Evolutionary conservation across 2,888 invertebrate species (phyloP), one percentile per base, ranked within the genome.

Genomic region (Entomobrya multifasciata): DNA sequence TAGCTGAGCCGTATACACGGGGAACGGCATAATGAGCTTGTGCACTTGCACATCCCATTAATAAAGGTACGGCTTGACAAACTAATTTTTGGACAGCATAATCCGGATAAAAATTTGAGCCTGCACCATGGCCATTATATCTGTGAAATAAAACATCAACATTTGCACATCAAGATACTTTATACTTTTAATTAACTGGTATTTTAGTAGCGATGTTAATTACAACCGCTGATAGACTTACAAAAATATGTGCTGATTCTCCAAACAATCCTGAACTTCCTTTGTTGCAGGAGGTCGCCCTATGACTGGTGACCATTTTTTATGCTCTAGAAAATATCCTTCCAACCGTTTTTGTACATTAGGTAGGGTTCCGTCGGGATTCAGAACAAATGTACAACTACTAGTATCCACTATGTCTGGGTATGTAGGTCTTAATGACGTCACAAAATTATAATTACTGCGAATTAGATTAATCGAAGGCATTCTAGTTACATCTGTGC

Each of bases 61-160:
- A 93, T 84, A 96, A 91, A 25, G 94, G 94, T 15, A 94, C 93
- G 0, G 95, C 94, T 27, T 93, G 92, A 1, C 94, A 94, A 0
- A 93, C 92, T 22, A 93, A 92, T 57, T 93, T 93, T 92, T 94
- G 94, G 67, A 95, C 93, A 88, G 92, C 93, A 91, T 94, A 93
- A 27, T 93, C 93, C 22, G 93, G 93, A 47, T 95, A 93, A 91
- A 95, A 94, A 91, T 95, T 94, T 86, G 94, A 94, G 0, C 96
- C 96, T 92, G 94, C 95, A 0, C 96, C 96, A 93, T 96, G 96
- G 0, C 96, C 96, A 92, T 95, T 95, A 92, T 96, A 96, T 72
- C 96, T 96, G 92, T 0, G 4, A 5, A 11, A 47, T 47, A 15
- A 47, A 47, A 11, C 5, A 5, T n/a, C 3, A 47, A 47, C 47